phyloP scores from a whole-genome alignment of 2,797 vertebrate species.

The Iguana delicatissima region DNA sequence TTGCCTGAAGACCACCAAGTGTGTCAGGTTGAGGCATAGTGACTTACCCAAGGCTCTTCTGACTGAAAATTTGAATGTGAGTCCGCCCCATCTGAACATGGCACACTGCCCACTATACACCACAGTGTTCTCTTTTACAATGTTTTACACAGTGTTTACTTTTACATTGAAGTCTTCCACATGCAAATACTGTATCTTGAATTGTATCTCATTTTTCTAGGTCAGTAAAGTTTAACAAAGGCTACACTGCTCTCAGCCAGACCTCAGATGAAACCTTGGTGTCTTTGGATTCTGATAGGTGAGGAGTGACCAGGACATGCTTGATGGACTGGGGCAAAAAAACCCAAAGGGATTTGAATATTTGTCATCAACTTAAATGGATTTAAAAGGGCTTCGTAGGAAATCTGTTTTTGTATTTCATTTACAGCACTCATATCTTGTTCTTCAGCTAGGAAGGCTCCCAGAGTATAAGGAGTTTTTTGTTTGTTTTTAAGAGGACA shows the following conservation, averaged over 20 bases:
- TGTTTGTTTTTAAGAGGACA: too few species aligned
- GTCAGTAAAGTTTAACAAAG: conserved; percentile 93
- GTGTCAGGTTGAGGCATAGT: background rate
- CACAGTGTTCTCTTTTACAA: background rate
- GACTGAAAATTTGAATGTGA: too few species aligned
- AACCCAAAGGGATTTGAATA: too few species aligned
- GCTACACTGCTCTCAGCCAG: conserved; percentile 92
- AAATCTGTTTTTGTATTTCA: background rate
- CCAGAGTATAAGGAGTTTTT: too few species aligned
- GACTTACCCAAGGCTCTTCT: background rate
- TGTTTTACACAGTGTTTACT: too few species aligned
- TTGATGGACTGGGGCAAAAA: background rate
- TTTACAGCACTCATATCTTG: background rate
- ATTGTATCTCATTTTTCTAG: conserved; percentile 67
- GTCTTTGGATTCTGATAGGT: conserved; percentile 95
- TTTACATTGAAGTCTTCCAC: background rate
- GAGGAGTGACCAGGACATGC: conserved; percentile 15
- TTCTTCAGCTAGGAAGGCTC: background rate
- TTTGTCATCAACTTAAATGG: too few species aligned
- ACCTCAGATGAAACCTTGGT: conserved; percentile 90
- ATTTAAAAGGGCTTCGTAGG: background rate
- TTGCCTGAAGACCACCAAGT: background rate
- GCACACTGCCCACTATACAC: too few species aligned
- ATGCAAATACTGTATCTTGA: background rate
- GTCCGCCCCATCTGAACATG: too few species aligned